Conservation (phyloP, 2,113 vertebrate genomes). For the Chionomys nivalis region DNA sequence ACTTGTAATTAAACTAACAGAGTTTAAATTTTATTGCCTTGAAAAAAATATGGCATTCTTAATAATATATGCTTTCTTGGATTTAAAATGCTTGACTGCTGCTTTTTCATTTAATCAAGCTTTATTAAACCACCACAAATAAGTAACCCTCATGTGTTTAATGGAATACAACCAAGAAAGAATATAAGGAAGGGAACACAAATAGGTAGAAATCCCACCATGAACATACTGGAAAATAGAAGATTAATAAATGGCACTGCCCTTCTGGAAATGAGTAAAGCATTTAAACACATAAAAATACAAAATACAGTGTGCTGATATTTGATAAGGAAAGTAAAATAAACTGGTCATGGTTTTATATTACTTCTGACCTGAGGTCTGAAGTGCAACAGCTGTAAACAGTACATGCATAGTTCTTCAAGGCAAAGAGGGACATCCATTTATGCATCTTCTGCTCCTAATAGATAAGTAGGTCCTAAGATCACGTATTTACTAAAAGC, state of each 20-base stretch:
- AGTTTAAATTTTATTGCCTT: constrained; percentile 30
- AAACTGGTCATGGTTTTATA: not conserved
- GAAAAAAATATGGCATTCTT: constrained; percentile 22
- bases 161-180: constrained; percentile 31
- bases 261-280: constrained; percentile 34
- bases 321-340: constrained; percentile 48
- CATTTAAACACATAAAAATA: constrained; percentile 36
- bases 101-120: not conserved
- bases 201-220: constrained; percentile 9
- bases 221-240: not conserved
- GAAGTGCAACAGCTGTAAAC: constrained; percentile 46
- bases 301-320: not conserved
- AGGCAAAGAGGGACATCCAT: constrained; percentile 20
- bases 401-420: constrained; percentile 33
- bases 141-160: constrained; percentile 30
- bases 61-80: constrained; percentile 6
- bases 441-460: not conserved
- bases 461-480: constrained; percentile 43
- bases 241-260: constrained; percentile 30
- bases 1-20: constrained; percentile 17
- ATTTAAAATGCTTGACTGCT: constrained; percentile 7
- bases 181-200: not conserved
- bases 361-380: constrained; percentile 54
- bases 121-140: constrained; percentile 24
- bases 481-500: not conserved